These are phyloP conservation scores for Periophthalmus magnuspinnatus DNA, from an alignment of 2,797 vertebrate species.

Conservation along the genomic window DNA sequence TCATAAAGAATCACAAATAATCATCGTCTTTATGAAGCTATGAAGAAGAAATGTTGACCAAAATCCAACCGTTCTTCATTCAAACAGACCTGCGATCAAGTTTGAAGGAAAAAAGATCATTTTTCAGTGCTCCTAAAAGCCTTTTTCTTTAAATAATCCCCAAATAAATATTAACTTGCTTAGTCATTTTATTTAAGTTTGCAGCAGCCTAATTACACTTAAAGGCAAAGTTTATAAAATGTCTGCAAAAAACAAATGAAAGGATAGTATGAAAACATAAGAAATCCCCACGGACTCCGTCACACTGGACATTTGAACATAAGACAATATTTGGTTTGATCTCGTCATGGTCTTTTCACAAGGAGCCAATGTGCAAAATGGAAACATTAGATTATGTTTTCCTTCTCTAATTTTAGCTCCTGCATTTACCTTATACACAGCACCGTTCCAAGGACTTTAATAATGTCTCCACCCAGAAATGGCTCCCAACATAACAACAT, in stretches of 20 bases:
- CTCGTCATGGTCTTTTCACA: constrained; percentile 17
- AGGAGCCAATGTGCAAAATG: constrained; percentile 42
- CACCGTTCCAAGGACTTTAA: constrained; percentile 38
- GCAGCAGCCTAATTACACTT: no score
- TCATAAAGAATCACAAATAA: no score
- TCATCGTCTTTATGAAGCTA: no score
- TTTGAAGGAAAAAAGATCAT: no score
- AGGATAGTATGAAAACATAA: no score
- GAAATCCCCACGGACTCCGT: neutral
- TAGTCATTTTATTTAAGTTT: neutral
- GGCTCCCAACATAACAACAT: constrained; percentile 41
- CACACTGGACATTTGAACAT: constrained; percentile 14
- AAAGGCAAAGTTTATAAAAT: neutral
- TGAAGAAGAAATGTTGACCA: no score
- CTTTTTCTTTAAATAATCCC: no score
- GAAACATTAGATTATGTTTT: constrained; percentile 54
- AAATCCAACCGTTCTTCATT: no score
- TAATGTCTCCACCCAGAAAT: constrained; percentile 38
- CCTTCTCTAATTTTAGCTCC: constrained; percentile 57
- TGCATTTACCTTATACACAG: constrained; percentile 34
- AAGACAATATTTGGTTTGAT: constrained; percentile 21
- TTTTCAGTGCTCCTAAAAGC: no score
- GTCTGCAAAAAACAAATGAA: neutral
- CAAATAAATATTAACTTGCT: no score
- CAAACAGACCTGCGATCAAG: no score